Percentiles rank a stretch among this genome's conserved stretches.
Evolutionary conservation across 2,888 invertebrate species (phyloP).

Genomic region (Torymus texanus): DNA sequence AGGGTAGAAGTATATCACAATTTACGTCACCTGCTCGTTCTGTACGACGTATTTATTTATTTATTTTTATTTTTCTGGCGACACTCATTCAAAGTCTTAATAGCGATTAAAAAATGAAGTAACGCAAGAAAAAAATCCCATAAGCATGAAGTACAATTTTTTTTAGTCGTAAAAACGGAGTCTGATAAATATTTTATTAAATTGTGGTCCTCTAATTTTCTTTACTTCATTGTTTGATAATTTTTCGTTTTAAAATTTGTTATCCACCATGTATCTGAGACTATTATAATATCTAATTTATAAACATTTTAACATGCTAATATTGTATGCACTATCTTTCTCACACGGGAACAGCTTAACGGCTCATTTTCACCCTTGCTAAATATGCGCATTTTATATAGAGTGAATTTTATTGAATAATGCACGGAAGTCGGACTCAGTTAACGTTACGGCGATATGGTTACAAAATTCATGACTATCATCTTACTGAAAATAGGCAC

Average conservation of each 20-base stretch:
- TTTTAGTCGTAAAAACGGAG: no score
- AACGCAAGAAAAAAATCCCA: no score
- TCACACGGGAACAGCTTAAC: neutral
- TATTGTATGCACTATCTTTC: neutral
- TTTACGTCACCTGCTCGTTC: neutral
- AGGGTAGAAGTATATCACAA: no score
- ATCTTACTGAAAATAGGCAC: conserved; percentile 14
- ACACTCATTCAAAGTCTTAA: no score
- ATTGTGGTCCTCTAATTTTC: no score
- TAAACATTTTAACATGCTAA: neutral
- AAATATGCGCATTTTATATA: conserved; percentile 33
- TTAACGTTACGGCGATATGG: neutral
- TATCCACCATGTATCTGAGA: neutral
- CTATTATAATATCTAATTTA: conserved; percentile 10
- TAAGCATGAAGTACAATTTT: no score
- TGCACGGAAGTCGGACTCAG: neutral
- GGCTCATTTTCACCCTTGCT: conserved; percentile 10
- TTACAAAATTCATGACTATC: conserved; percentile 37
- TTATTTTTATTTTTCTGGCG: no score
- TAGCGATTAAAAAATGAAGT: no score
- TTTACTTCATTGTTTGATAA: no score
- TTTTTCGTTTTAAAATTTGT: no score
- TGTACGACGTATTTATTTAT: no score
- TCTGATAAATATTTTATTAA: no score
- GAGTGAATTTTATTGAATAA: conserved; percentile 35